A percentile compares a stretch with the other conserved stretches of the same genome.
phyloP scores from a whole-genome alignment of 2,888 invertebrate species.

The Yponomeuta sedellus region DNA sequence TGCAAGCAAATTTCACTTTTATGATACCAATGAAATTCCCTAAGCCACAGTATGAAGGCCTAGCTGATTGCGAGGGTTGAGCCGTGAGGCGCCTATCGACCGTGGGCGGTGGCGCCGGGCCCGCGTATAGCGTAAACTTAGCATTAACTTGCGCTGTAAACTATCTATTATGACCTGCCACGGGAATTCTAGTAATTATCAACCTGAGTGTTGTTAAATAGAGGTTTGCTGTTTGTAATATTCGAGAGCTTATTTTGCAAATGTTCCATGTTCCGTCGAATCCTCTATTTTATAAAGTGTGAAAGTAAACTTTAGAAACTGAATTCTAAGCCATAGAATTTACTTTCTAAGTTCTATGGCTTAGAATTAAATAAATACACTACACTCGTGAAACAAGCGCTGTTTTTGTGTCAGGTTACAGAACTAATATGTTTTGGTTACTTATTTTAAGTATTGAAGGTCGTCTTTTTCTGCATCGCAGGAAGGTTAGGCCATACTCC shows the following conservation, averaged over 20 bases:
- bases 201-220: conserved; percentile 19
- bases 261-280: not conserved
- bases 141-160: conserved; percentile 26
- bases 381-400: too few relatives aligned
- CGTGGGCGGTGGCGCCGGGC: conserved; percentile 44
- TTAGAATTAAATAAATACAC: too few relatives aligned
- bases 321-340: too few relatives aligned
- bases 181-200: conserved; percentile 52
- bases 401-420: too few relatives aligned
- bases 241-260: not conserved
- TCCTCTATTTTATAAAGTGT: not conserved
- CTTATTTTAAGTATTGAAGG: too few relatives aligned
- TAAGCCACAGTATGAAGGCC: conserved; percentile 16
- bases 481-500: too few relatives aligned
- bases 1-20: not conserved
- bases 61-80: conserved; percentile 29
- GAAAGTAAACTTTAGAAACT: not conserved
- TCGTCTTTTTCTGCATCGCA: too few relatives aligned
- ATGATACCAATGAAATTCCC: not conserved
- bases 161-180: conserved; percentile 21
- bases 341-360: too few relatives aligned
- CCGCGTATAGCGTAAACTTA: conserved; percentile 33
- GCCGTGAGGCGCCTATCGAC: conserved; percentile 25
- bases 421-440: too few relatives aligned
- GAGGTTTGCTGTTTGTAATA: not conserved